A percentile compares a stretch with the other conserved stretches of the same genome.
Evolutionary conservation across 2,797 vertebrate genomes (phyloP).

Genomic region (Epinephelus malabaricus): DNA sequence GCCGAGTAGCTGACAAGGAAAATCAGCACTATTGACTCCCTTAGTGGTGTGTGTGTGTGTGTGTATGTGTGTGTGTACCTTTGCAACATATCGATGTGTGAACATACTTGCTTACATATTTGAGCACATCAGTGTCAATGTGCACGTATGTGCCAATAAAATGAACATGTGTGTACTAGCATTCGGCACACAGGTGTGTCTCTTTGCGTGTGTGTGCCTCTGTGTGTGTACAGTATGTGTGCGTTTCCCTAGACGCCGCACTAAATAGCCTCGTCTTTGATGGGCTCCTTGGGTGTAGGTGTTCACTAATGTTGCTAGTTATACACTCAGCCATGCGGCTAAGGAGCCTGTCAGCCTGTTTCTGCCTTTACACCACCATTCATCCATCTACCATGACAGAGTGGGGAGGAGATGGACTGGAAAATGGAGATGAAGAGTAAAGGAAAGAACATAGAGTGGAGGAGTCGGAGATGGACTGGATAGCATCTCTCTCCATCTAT

Average conservation of each 20-base stretch:
- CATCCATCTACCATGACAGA: conserved; percentile 59
- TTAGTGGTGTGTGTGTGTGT: conserved; percentile 77
- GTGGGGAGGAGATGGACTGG: conserved; percentile 61
- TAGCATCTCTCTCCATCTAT: conserved; percentile 61
- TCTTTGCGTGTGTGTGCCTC: conserved; percentile 19
- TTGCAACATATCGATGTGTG: conserved; percentile 48
- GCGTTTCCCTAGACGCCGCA: conserved; percentile 42
- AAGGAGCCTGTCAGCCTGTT: conserved; percentile 80
- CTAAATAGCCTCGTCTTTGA: conserved; percentile 82
- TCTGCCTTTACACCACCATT: conserved; percentile 56
- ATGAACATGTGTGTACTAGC: conserved; percentile 30
- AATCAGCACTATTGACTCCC: conserved; percentile 97
- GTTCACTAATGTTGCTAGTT: conserved; percentile 87
- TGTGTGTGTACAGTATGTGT: background rate
- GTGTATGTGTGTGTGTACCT: conserved; percentile 45
- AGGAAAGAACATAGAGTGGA: conserved; percentile 38
- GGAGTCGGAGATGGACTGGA: conserved; percentile 47
- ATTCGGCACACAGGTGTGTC: conserved; percentile 49
- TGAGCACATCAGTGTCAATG: conserved; percentile 51
- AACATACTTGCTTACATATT: conserved; percentile 53
- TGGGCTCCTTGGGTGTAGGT: conserved; percentile 86
- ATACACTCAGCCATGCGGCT: conserved; percentile 85
- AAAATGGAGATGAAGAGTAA: conserved; percentile 66
- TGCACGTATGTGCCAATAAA: conserved; percentile 61
- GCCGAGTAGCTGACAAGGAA: conserved; percentile 90